Evolutionary conservation across 35 echinoderm and acorn worm genomes (phyloP), one percentile per base, ranked within the genome.

Genomic region (Stichopus chloronotus): DNA sequence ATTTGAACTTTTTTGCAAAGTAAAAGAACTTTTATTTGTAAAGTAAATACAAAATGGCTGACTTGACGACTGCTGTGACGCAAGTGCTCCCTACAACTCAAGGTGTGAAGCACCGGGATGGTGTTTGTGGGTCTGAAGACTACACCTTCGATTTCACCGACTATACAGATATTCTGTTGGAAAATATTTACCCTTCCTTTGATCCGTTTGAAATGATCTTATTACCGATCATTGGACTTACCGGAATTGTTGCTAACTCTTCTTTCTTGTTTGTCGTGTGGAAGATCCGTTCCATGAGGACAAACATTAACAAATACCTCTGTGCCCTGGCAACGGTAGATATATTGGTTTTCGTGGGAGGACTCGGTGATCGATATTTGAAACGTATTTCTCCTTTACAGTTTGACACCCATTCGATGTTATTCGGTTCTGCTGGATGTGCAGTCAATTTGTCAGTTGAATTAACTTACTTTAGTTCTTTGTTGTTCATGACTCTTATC

Each of bases 271-370:
- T 58, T 58, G 82, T 85, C 8, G 56, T 85, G 19, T 85, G 82
- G 82, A 58, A 25, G 23, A 85, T 58, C 5, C 82, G 55, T 9
- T 9, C 55, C 12, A 59, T 85, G 55, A 56, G 82, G 55, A 85
- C 82, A 1, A 58, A 85, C n/a, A 53, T 85, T 9, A 85, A 85
- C 82, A 58, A 85, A 19, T 85, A 85, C 8, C 55, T 85, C 5
- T 59, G 55, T 58, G 17, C 82, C 8, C 22, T 85, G 11, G 82
- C 82, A 4, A 58, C 5, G 4, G 82, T 85, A 21, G 82, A 85
- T 85, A 85, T 85, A 14, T 53, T 4, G 20, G 11, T 85, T 25
- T 58, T 85, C 82, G 82, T 85, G 55, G 17, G 56, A 21, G 82
- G 53, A 58, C 82, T 85, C 11, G 17, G 55, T 53, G 82, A 85